Percentiles rank a stretch among this genome's conserved stretches.
Conservation (phyloP, 2,797 vertebrate species). For the Myotis vivesi region DNA sequence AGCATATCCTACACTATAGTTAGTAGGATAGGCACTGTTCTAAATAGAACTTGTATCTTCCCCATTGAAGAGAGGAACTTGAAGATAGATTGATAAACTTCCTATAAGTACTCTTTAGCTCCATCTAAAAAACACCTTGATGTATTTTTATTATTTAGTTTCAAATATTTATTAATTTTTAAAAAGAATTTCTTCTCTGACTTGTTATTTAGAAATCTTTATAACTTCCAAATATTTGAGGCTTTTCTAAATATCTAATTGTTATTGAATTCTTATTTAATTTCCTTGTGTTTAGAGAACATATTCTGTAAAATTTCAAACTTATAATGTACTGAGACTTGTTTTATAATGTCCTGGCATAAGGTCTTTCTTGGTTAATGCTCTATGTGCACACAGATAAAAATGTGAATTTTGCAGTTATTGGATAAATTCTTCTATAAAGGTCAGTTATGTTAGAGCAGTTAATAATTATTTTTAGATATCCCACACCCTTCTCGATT, state of each 20-base stretch:
- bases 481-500: neutral
- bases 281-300: neutral
- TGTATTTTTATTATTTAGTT: neutral
- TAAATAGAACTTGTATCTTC: neutral
- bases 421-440: slow-evolving; percentile 19
- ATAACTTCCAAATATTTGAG: neutral
- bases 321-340: neutral
- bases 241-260: neutral
- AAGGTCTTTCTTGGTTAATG: neutral
- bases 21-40: neutral
- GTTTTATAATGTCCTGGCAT: neutral
- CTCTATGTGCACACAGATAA: neutral
- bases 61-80: neutral
- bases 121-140: neutral
- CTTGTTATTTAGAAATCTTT: neutral
- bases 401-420: neutral
- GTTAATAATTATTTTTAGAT: neutral
- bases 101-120: neutral
- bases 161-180: slow-evolving; percentile 2
- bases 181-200: neutral
- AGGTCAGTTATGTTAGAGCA: neutral
- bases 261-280: neutral
- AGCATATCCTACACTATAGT: neutral
- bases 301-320: neutral
- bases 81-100: neutral